Base-by-base conservation (phyloP, 1,140 invertebrate genomes). In the Globodera ellingtonae region DNA sequence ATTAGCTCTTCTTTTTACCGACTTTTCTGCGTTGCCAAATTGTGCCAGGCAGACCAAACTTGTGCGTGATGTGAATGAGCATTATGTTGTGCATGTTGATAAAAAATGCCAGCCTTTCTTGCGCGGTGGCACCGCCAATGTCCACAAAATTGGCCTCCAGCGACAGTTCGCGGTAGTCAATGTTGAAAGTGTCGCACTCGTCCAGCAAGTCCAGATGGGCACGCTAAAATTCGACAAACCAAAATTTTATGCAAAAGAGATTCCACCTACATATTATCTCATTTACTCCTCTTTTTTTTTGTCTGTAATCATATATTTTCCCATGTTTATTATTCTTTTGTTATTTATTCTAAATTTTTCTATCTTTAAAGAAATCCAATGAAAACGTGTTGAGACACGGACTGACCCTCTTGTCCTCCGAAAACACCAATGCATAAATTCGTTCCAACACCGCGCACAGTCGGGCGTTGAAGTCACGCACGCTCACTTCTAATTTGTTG, bases 61-160 rank as follows among this genome's bases (percentile, higher is more conserved):
- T 86, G 7, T 90, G 86, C 78, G 86, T 90, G 62, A 90, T 90
- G 86, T 91, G 91, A 46, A 91, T 87, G 2, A 91, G 88, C 50
- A 90, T 83, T 46, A 90, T 89, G 85, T 91, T 91, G 82, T 91
- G 91, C 56, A 91, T 84, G 79, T 91, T 91, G 78, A 90, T 87
- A 84, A 91, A 91, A 77, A 91, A 89, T 9, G 91, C 90, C 10
- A 91, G 74, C 77, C 90, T 89, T 78, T 91, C 90, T 66, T 90
- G 88, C 9, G 82, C 67, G 8, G 79, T 87, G 0, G 86, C 84
- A 18, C 84, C 82, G 5, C 79, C 83, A 35, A 91, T 82, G 52
- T 89, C 72, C 18, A 90, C 86, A 71, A 88, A 75, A 72, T 88
- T 84, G 6, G 90, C 82, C 73, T 84, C 81, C 71, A 44, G 65